A percentile compares a stretch with the other conserved stretches of the same genome.
Conservation (phyloP, 2,797 vertebrate genomes). For the Okamejei kenojei region DNA sequence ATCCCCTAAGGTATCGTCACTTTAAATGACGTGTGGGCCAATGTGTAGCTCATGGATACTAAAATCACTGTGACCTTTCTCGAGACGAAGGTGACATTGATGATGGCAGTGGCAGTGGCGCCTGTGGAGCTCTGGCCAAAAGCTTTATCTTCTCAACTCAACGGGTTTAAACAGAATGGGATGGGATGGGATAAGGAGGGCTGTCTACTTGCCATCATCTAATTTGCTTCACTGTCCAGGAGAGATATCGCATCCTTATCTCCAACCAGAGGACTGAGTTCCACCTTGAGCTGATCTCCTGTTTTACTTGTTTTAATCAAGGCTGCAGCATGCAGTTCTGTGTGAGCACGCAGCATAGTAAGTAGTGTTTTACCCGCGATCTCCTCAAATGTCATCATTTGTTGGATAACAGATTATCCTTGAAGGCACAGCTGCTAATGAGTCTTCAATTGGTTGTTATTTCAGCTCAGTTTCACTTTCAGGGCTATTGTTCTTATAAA, state of each 20-base stretch:
- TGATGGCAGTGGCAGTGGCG: not conserved
- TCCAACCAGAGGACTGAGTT: not conserved
- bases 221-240: not conserved
- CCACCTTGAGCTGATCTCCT: not conserved
- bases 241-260: not conserved
- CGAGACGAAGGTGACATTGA: not conserved
- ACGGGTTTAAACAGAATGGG: not conserved
- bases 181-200: not conserved
- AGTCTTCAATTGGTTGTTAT: constrained; percentile 27
- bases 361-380: constrained; percentile 9
- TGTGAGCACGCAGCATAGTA: not conserved
- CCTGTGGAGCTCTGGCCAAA: not conserved
- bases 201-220: not conserved
- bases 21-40: not conserved
- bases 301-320: not conserved
- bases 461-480: constrained; percentile 32
- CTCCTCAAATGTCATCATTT: constrained; percentile 27
- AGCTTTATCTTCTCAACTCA: not conserved
- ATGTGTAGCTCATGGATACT: no score
- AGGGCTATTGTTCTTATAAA: constrained; percentile 1
- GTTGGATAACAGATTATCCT: constrained; percentile 30
- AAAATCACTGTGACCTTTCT: not conserved
- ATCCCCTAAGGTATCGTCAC: not conserved
- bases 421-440: constrained; percentile 31
- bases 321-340: not conserved